These are phyloP conservation scores for Taeniopygia guttata DNA, from an alignment of 2,797 vertebrate species.

Conservation along the genomic window DNA sequence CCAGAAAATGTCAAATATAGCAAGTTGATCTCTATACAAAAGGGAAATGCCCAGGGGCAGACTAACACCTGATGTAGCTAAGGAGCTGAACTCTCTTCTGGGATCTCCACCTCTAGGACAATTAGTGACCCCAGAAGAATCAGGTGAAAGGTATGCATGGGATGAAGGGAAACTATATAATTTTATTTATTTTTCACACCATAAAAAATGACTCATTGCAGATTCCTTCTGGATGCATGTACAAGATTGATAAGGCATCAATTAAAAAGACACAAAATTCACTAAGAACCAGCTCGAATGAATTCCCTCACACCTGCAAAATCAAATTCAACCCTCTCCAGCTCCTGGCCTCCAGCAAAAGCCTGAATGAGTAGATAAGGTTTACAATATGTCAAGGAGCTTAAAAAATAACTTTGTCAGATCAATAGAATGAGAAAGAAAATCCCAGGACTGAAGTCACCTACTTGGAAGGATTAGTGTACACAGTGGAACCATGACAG, in stretches of 20 bases:
- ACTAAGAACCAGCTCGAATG: neutral
- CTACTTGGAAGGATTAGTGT: constrained; percentile 22
- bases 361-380: constrained; percentile 7
- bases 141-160: neutral
- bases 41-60: neutral
- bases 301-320: constrained; percentile 3
- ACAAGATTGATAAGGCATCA: constrained; percentile 18
- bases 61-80: neutral
- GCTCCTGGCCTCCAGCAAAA: constrained; percentile 21
- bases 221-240: neutral
- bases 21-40: neutral
- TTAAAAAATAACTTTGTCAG: constrained; percentile 24
- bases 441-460: constrained; percentile 9
- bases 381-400: constrained; percentile 13
- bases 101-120: neutral
- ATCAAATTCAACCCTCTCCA: neutral
- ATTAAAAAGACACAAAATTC: constrained; percentile 33
- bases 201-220: neutral
- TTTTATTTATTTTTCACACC: constrained; percentile 15
- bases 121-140: neutral
- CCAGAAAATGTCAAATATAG: neutral
- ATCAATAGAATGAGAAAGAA: constrained; percentile 37
- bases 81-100: neutral
- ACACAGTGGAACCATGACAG: neutral
- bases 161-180: neutral